A percentile compares a stretch with the other conserved stretches of the same genome.
Conservation (phyloP, 2,888 invertebrate species). For the Stenchaetothrips biformis region DNA sequence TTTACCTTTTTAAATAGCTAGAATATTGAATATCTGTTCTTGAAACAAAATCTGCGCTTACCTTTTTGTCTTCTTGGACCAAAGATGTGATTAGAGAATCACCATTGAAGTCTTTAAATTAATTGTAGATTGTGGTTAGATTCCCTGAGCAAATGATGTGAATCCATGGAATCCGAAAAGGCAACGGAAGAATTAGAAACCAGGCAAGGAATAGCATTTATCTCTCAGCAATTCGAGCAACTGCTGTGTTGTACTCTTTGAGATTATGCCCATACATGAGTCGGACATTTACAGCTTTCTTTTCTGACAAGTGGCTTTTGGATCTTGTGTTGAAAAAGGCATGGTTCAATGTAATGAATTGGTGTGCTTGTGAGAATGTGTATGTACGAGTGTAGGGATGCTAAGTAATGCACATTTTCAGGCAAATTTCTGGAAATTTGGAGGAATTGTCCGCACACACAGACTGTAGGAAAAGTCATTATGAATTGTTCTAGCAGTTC, state of each 20-base stretch:
- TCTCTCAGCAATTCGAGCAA: not conserved
- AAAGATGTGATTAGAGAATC: not conserved
- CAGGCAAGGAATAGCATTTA: not conserved
- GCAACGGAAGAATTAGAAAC: not conserved
- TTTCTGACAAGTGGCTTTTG: not conserved
- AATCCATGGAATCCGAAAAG: not conserved
- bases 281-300: not conserved
- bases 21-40: constrained; percentile 10
- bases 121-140: constrained; percentile 10
- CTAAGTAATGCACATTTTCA: not conserved
- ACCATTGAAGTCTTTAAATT: not conserved
- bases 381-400: not conserved
- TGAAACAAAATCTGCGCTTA: not conserved
- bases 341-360: not conserved
- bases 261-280: not conserved
- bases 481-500: not conserved
- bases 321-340: not conserved
- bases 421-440: not conserved
- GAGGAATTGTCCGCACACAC: not conserved
- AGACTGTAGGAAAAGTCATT: not conserved
- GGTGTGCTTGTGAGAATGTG: not conserved
- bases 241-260: not conserved
- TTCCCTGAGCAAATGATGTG: not conserved
- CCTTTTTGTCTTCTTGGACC: not conserved
- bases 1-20: not conserved